Evolutionary conservation across 2,797 vertebrate genomes (phyloP).

Genomic region (Luscinia megarhynchos): DNA sequence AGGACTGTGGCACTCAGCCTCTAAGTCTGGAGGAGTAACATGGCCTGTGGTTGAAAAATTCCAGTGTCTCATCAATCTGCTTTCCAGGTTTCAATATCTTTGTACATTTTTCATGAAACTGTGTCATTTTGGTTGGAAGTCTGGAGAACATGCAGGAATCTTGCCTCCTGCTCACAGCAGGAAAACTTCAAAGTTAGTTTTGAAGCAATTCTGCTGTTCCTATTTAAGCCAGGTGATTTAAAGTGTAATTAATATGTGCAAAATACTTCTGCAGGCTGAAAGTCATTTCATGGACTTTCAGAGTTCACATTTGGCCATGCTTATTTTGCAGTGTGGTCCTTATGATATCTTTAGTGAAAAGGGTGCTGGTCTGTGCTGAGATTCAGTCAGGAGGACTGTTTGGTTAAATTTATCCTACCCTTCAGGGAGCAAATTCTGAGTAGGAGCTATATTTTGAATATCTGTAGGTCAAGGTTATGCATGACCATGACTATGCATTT

Average conservation of each 20-base stretch:
- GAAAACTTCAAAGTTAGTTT: conserved; percentile 38
- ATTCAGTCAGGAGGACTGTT: background rate
- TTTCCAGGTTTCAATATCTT: background rate
- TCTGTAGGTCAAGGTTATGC: background rate
- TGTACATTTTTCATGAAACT: background rate
- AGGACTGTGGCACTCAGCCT: background rate
- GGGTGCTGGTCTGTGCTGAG: background rate
- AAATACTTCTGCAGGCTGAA: background rate
- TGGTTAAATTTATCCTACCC: conserved; percentile 1
- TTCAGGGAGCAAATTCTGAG: conserved; percentile 2
- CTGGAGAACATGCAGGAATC: background rate
- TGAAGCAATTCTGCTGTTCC: conserved; percentile 29
- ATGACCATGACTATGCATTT: background rate
- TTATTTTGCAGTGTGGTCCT: background rate
- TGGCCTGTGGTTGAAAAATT: background rate
- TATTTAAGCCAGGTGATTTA: conserved; percentile 9
- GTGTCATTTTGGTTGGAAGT: background rate
- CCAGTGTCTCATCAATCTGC: rapidly evolving
- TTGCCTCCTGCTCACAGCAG: background rate
- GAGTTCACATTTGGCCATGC: background rate
- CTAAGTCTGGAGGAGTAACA: background rate
- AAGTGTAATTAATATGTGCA: conserved; percentile 35
- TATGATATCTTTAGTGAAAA: background rate
- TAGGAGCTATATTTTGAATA: background rate
- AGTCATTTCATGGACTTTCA: conserved; percentile 31